Evolutionary conservation across 1,140 invertebrate species (phyloP), one percentile per base, ranked within the genome.

Genomic region (Sycophaga agraensis): DNA sequence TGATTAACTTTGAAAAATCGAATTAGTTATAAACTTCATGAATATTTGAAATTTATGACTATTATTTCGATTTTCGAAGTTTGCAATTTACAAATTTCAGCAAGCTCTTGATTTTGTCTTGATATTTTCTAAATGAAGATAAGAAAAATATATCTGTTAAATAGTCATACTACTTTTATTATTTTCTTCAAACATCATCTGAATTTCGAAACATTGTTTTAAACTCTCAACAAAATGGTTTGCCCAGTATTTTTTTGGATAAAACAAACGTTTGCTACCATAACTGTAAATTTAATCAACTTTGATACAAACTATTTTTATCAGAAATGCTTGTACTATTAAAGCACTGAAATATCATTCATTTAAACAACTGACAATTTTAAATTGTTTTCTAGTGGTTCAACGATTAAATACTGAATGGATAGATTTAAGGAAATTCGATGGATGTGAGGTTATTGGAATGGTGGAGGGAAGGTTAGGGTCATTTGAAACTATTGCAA

Each of bases 391-490:
- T n/a, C n/a, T n/a, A n/a, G n/a, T n/a, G n/a, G n/a, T n/a, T n/a
- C n/a, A n/a, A n/a, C n/a, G n/a, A n/a, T n/a, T n/a, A n/a, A n/a
- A n/a, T n/a, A n/a, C n/a, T n/a, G 57, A 45, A 43, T n/a, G 26
- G 51, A 35, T 22, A n/a, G n/a, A 48, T 24, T 53, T 51, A 34
- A 34, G 43, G 40, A 37, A n/a, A 21, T 65, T 35, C 45, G 49
- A 60, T 22, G 43, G 66, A n/a, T 64, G 43, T 57, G 69, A 69
- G 66, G 69, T 67, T 37, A 65, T 68, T 74, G 66, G 76, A 69
- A 74, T 77, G 73, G 70, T 75, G 75, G 76, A 78, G 74, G 76
- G 75, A 75, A 66, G 57, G 63, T 50, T 53, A 66, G 43, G 11
- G 39, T 53, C 19, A 37, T 39, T 61, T 50, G 46, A 66, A 65